Evolutionary conservation across 2,888 invertebrate genomes (phyloP), one percentile per base, ranked within the genome.

Genomic region (Tyria jacobaeae): DNA sequence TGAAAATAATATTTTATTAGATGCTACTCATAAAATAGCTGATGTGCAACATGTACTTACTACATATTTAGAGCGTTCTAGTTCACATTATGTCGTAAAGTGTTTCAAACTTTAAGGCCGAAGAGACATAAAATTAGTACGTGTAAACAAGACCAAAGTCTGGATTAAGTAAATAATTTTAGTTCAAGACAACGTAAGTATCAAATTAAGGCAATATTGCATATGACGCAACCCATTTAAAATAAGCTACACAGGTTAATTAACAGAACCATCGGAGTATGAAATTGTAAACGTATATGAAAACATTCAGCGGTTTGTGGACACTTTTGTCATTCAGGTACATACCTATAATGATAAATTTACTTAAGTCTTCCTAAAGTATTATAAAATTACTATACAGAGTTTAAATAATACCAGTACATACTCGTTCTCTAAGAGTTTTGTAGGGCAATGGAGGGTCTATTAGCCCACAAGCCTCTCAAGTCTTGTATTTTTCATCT

Each of bases 201-300:
- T 68, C 64, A 79, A 83, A 87, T 86, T 81, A 78, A 77, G 70
- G 62, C 77, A 76, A 78, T 77, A 80, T 75, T 77, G 78, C 69
- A 71, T 79, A 74, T 72, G 71, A 76, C 70, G 74, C 78, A 76
- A 84, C 85, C 84, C 83, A 82, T 88, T 90, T 86, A 84, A 87
- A 90, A 89, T 87, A 88, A 83, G 86, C 86, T 86, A 86, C 88
- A 88, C 85, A 71, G 80, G 88, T 89, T 90, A 91, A 90, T 91
- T 90, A 90, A 88, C 85, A 79, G 83, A 79, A 71, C 80, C 87
- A 82, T 81, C 87, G 73, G 82, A 55, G 87, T 89, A 89, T 90
- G 88, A 91, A 91, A 90, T 91, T 89, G 88, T 89, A 86, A 88
- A 87, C 86, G 87, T 86, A 88, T 88, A 84, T 87, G 84, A 86